These are phyloP conservation scores for Streptopelia turtur DNA, from an alignment of 2,797 vertebrate species.

Conservation along the genomic window DNA sequence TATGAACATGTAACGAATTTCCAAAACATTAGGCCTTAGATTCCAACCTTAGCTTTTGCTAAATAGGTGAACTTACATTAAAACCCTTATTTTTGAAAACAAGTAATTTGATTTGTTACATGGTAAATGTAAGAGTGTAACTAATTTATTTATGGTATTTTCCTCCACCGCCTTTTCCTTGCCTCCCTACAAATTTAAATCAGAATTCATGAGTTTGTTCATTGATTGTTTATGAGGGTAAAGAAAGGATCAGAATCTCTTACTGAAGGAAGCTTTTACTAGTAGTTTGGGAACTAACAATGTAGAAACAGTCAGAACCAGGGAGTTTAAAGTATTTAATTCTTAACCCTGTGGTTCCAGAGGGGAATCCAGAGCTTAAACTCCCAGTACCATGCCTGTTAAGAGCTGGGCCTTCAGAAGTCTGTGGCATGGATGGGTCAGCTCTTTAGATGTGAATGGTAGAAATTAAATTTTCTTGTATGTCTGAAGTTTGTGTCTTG, in stretches of 20 bases:
- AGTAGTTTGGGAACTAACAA: neutral
- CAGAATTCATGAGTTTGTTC: neutral
- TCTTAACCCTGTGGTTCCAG: neutral
- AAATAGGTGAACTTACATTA: neutral
- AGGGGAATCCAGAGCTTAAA: neutral
- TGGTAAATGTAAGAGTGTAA: neutral
- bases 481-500: neutral
- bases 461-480: neutral
- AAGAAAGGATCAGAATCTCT: neutral
- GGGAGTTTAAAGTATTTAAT: neutral
- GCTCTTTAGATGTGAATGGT: neutral
- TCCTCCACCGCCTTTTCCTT: neutral
- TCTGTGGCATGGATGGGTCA: neutral
- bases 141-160: neutral
- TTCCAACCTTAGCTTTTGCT: neutral
- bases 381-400: neutral
- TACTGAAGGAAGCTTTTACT: neutral
- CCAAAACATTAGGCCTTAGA: neutral
- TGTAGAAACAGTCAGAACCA: neutral
- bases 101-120: neutral
- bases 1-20: fast-evolving
- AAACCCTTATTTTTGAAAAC: neutral
- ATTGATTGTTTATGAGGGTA: neutral
- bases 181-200: neutral
- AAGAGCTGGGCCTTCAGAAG: neutral